These are phyloP conservation scores for Cyprinella venusta DNA, from an alignment of 2,797 vertebrate species.

Conservation along the genomic window DNA sequence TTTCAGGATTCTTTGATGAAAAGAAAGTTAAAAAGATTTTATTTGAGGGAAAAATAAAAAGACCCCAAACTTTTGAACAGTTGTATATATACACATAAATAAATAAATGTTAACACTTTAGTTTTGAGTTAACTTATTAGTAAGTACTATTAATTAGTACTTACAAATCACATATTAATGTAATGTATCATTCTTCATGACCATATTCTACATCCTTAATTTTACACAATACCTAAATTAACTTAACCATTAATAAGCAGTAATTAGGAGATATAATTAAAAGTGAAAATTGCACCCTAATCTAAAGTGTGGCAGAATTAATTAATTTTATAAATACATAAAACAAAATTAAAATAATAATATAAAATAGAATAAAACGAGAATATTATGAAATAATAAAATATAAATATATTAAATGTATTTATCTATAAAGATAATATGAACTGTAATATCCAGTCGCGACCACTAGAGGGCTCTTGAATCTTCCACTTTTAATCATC, in stretches of 20 bases:
- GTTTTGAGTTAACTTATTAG: no score
- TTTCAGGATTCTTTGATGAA: not conserved
- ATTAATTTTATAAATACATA: not conserved
- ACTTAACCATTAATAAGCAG: no score
- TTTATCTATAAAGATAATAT: not conserved
- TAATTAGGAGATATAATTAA: no score
- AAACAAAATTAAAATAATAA: not conserved
- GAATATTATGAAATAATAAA: not conserved
- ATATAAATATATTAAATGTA: not conserved
- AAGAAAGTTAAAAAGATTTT: not conserved
- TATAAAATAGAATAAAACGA: not conserved
- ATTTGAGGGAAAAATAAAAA: not conserved
- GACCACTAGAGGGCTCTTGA: constrained; percentile 25
- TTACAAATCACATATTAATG: no score
- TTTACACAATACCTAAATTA: no score
- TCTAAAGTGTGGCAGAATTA: no score
- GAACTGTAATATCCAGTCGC: not conserved
- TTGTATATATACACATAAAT: not conserved
- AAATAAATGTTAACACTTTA: no score
- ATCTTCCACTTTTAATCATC: constrained; percentile 5
- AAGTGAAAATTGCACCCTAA: no score
- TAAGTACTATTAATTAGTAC: no score
- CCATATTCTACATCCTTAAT: no score
- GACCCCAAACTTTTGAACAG: not conserved
- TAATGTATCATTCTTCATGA: no score